Percentiles rank a stretch among this genome's conserved stretches.
phyloP scores from a whole-genome alignment of 1,140 invertebrate species.

The Orius insidiosus region DNA sequence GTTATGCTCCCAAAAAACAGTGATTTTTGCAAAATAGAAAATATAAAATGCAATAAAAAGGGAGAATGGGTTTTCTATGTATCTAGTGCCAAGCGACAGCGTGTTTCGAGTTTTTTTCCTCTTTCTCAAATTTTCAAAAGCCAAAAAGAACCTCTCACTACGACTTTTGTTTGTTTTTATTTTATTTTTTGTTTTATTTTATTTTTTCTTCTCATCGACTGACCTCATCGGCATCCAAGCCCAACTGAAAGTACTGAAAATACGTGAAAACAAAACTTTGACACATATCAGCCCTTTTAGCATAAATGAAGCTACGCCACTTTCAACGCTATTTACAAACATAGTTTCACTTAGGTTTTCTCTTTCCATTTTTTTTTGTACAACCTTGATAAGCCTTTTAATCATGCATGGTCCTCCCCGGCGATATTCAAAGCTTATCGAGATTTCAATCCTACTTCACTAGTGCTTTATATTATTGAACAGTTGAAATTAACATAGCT shows the following conservation, averaged over 20 bases:
- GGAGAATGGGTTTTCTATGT: neutral
- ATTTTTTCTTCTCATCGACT: constrained; percentile 29
- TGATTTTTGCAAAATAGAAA: constrained; percentile 16
- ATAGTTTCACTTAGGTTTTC: neutral
- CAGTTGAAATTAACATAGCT: constrained; percentile 20
- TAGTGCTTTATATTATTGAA: neutral
- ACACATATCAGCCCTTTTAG: constrained; percentile 10
- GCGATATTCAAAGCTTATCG: too few relatives aligned
- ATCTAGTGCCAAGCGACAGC: constrained; percentile 13
- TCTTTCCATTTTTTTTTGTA: too few relatives aligned
- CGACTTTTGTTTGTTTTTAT: neutral
- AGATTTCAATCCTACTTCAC: constrained; percentile 1
- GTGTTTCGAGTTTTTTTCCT: constrained; percentile 5
- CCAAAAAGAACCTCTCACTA: constrained; percentile 10
- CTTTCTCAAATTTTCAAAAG: constrained; percentile 1
- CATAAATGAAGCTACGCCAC: constrained; percentile 19
- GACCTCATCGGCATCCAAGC: constrained; percentile 74
- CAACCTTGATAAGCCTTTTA: too few relatives aligned
- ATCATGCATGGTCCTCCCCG: too few relatives aligned
- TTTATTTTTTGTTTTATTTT: neutral
- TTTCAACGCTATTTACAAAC: constrained; percentile 12
- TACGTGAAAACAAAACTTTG: constrained; percentile 11
- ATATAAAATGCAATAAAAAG: constrained; percentile 7
- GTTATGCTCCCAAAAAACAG: constrained; percentile 10
- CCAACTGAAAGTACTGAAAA: constrained; percentile 40